Conservation (phyloP, 2,113 vertebrate genomes). For the Seriola rivoliana region DNA sequence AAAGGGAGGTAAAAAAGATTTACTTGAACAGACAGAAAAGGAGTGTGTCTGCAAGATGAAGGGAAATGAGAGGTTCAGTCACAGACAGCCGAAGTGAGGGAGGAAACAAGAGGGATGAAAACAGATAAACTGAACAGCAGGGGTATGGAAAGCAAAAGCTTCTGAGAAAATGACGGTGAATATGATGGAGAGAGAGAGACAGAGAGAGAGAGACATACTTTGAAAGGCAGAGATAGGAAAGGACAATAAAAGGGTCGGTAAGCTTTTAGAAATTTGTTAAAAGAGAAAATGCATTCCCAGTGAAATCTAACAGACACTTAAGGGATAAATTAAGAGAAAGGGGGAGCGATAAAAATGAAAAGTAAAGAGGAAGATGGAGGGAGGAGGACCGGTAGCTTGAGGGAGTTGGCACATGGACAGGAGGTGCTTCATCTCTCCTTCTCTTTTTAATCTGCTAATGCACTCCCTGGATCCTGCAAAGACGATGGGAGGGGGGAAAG, state of each 20-base stretch:
- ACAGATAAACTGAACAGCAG: constrained; percentile 25
- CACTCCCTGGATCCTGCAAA: constrained; percentile 51
- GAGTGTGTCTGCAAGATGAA: constrained; percentile 6
- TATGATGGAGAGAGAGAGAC: constrained; percentile 17
- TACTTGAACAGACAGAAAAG: not conserved
- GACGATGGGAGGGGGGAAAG: not conserved
- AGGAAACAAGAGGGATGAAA: constrained; percentile 14
- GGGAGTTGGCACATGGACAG: constrained; percentile 38
- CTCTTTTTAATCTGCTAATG: constrained; percentile 78
- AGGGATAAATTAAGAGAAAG: constrained; percentile 4
- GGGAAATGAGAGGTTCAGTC: not conserved
- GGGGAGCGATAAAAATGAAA: constrained; percentile 10
- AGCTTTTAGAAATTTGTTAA: constrained; percentile 15
- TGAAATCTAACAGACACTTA: constrained; percentile 11
- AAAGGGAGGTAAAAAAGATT: not conserved
- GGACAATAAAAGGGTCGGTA: not conserved
- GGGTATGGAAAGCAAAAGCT: not conserved
- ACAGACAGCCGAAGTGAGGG: not conserved
- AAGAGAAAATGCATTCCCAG: constrained; percentile 5
- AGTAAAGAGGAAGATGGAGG: constrained; percentile 14
- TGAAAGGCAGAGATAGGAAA: not conserved
- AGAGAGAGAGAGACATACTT: constrained; percentile 10
- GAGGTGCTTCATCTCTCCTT: constrained; percentile 49
- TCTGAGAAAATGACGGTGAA: not conserved
- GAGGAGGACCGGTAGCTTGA: constrained; percentile 20